Conservation (phyloP, 2,797 vertebrate genomes). For the Propithecus deckenii region DNA sequence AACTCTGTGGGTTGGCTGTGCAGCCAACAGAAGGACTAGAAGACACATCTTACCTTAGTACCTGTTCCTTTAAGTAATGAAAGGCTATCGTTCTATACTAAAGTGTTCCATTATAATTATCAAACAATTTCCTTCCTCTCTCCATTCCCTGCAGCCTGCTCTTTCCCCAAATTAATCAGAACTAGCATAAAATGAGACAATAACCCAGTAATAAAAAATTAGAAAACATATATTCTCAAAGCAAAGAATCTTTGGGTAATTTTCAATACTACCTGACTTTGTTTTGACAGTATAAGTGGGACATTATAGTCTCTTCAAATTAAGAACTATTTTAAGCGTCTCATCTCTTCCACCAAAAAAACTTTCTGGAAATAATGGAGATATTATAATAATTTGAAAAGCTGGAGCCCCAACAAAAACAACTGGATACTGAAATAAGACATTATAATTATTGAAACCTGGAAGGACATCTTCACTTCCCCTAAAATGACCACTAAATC, state of each 20-base stretch:
- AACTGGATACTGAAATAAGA: not conserved
- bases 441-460: not conserved
- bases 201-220: not conserved
- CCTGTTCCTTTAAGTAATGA: not conserved
- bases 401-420: constrained; percentile 25
- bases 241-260: not conserved
- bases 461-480: not conserved
- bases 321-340: not conserved
- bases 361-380: constrained; percentile 12
- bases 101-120: not conserved
- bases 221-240: constrained; percentile 19
- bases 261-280: not conserved
- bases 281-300: not conserved
- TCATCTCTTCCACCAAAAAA: not conserved
- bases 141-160: not conserved
- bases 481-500: not conserved
- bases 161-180: not conserved
- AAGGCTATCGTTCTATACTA: not conserved
- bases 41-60: not conserved
- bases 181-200: not conserved
- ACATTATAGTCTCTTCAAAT: not conserved
- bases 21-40: not conserved
- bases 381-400: constrained; percentile 34
- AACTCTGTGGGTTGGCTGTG: not conserved
- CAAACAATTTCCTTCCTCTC: not conserved